A percentile compares a stretch with the other conserved stretches of the same genome.
These are phyloP conservation scores for Tolypeutes matacus DNA, from an alignment of 2,797 vertebrate species.

Conservation along the genomic window DNA sequence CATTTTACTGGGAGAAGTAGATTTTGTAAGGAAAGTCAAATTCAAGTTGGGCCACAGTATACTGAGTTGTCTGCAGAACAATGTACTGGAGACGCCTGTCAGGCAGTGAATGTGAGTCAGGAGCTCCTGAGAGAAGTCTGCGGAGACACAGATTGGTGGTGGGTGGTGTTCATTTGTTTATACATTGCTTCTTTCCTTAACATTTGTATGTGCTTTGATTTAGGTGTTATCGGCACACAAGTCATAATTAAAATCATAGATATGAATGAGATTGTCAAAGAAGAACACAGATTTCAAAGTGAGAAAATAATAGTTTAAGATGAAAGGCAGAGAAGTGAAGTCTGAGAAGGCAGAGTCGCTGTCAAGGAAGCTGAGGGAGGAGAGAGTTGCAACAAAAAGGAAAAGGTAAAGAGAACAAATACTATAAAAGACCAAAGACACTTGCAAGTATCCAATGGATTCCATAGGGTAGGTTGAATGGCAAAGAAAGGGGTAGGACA, in stretches of 20 bases:
- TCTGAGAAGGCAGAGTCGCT: neutral
- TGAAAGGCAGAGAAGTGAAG: slow-evolving; percentile 25
- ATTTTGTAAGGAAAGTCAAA: neutral
- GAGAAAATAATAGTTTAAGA: slow-evolving; percentile 4
- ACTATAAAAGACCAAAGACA: neutral
- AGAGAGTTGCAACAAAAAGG: neutral
- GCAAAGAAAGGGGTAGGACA: neutral
- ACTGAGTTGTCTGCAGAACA: neutral
- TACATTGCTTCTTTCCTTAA: neutral
- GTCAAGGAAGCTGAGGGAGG: neutral
- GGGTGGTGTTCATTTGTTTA: neutral
- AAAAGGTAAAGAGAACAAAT: neutral
- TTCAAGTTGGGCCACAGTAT: neutral
- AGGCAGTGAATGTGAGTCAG: neutral
- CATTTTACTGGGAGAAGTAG: neutral
- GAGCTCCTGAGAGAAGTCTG: neutral
- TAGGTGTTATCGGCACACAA: neutral
- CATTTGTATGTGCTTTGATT: neutral
- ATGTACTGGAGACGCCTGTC: neutral
- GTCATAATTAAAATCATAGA: slow-evolving; percentile 38
- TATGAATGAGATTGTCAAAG: neutral
- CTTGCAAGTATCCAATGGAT: neutral
- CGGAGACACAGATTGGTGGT: neutral
- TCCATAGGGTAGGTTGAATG: neutral
- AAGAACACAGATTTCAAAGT: slow-evolving; percentile 7